These are phyloP conservation scores for Rhagium mordax DNA, from an alignment of 2,888 invertebrate species.

Conservation along the genomic window DNA sequence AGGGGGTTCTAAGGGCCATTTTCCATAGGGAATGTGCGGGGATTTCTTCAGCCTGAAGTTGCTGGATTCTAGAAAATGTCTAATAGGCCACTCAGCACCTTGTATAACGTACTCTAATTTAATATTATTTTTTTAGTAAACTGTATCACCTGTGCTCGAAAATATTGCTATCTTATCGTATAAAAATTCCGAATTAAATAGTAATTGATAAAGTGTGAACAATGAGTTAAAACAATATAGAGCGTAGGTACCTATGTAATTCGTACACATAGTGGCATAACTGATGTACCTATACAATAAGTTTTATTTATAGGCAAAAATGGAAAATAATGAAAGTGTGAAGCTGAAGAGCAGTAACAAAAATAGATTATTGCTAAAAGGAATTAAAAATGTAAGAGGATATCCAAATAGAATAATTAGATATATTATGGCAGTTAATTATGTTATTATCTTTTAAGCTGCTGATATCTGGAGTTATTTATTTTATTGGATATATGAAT, in stretches of 20 bases:
- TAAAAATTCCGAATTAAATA: background rate
- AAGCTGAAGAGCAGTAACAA: background rate
- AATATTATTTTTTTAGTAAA: background rate
- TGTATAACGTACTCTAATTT: background rate
- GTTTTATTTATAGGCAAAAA: conserved; percentile 1
- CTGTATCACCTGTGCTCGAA: background rate
- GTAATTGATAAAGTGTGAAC: conserved; percentile 11
- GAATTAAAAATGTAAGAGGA: conserved; percentile 21
- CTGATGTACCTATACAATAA: background rate
- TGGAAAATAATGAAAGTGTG: conserved; percentile 13
- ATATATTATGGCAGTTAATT: background rate
- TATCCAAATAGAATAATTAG: background rate
- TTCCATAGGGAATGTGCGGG: no score
- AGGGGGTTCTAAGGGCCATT: no score
- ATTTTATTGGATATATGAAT: conserved; percentile 53
- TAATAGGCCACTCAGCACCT: no score
- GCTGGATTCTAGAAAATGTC: no score
- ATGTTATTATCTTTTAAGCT: conserved; percentile 44
- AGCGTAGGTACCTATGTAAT: no score
- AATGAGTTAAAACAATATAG: background rate
- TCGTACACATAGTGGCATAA: no score
- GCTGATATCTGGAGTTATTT: conserved; percentile 46
- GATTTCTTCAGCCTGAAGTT: no score
- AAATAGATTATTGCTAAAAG: conserved; percentile 2
- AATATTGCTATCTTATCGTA: conserved; percentile 26